Conservation (phyloP, 2,797 vertebrate species). For the Phoeniculus purpureus region DNA sequence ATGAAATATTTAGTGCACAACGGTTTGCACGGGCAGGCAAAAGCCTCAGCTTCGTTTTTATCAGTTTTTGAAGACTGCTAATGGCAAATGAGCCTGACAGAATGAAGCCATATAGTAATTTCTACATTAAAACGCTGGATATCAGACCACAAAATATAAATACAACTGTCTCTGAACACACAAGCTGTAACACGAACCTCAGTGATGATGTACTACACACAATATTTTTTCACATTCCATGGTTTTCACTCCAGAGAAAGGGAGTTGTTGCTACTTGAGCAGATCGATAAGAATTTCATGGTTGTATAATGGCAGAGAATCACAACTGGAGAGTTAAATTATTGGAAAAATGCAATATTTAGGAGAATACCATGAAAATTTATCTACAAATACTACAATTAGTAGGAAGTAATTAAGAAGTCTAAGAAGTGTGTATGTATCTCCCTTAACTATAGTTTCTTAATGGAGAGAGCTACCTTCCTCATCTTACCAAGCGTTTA, state of each 20-base stretch:
- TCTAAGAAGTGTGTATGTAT: rapidly evolving
- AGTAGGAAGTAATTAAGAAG: background rate
- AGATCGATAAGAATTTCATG: background rate
- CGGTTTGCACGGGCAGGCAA: background rate
- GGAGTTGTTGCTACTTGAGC: background rate
- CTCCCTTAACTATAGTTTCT: background rate
- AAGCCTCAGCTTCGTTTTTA: background rate
- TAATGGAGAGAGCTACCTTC: background rate
- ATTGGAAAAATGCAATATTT: background rate
- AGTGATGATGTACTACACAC: background rate
- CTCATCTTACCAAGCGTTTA: conserved; percentile 80
- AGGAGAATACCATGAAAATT: background rate
- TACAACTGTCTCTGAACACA: background rate
- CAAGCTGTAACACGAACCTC: background rate
- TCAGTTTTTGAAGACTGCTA: background rate
- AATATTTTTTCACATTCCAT: background rate
- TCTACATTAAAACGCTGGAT: background rate
- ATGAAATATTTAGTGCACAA: background rate
- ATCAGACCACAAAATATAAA: background rate
- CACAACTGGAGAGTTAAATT: background rate
- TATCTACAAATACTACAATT: background rate
- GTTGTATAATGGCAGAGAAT: background rate
- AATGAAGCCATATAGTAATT: background rate
- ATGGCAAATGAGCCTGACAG: background rate
- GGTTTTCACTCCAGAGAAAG: background rate